phyloP scores from a whole-genome alignment of 2,888 invertebrate genomes.

The Furcula furcula region DNA sequence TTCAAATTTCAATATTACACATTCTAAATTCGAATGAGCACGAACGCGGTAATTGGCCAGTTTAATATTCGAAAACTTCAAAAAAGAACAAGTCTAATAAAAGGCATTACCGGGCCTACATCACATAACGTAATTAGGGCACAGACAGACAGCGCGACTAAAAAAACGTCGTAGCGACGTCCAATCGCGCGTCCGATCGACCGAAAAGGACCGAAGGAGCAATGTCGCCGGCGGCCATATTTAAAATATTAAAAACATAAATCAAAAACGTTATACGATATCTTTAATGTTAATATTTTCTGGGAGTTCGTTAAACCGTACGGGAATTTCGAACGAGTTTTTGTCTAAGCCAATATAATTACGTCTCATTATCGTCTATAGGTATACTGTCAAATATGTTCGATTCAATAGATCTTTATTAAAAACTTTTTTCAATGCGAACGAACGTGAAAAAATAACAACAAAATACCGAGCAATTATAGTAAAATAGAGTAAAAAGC shows the following conservation, averaged over 20 bases:
- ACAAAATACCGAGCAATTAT: conserved; percentile 49
- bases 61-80: conserved; percentile 38
- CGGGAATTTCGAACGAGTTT: conserved; percentile 34
- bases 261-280: conserved; percentile 72
- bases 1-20: conserved; percentile 32
- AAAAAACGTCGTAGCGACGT: conserved; percentile 52
- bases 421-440: conserved; percentile 23
- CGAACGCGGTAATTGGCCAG: conserved; percentile 28
- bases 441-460: conserved; percentile 12
- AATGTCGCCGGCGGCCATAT: conserved; percentile 69
- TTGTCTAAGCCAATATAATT: conserved; percentile 38
- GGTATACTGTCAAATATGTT: conserved; percentile 28
- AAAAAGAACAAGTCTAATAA: conserved; percentile 39
- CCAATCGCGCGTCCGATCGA: conserved; percentile 63
- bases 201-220: conserved; percentile 49
- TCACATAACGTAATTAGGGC: conserved; percentile 70
- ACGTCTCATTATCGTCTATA: conserved; percentile 34
- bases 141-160: conserved; percentile 45
- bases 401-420: conserved; percentile 28
- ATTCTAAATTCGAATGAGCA: conserved; percentile 35
- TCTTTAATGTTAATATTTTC: conserved; percentile 64
- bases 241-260: conserved; percentile 75
- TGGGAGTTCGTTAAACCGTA: conserved; percentile 43
- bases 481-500: conserved; percentile 45
- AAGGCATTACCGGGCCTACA: conserved; percentile 46